These are phyloP conservation scores for Plecturocebus donacophilus DNA, from an alignment of 2,113 vertebrate genomes.

Conservation along the genomic window DNA sequence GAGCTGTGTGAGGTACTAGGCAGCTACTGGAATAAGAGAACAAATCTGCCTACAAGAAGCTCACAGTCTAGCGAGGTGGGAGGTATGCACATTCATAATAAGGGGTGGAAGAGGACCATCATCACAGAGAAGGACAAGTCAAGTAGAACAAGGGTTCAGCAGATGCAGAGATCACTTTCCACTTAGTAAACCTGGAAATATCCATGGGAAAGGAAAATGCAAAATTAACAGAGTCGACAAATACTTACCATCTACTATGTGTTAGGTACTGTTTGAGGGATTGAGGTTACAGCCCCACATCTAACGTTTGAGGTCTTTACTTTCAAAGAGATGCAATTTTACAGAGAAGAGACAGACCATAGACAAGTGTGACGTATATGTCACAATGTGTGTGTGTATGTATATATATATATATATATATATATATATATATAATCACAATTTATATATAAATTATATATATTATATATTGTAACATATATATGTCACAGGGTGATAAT, in stretches of 20 bases:
- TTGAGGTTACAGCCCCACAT: background rate
- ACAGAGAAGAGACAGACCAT: background rate
- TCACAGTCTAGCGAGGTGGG: background rate
- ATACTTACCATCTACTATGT: background rate
- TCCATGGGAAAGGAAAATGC: background rate
- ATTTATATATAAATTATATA: no score
- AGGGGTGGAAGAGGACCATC: background rate
- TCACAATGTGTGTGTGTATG: background rate
- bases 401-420: no score
- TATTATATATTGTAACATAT: no score
- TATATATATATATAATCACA: no score
- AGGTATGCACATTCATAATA: background rate
- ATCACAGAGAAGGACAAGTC: background rate
- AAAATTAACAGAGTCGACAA: background rate
- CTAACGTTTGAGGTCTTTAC: background rate
- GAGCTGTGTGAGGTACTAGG: background rate
- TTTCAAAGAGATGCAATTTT: background rate
- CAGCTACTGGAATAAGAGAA: background rate
- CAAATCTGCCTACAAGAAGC: background rate
- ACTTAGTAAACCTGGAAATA: background rate
- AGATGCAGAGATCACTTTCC: background rate
- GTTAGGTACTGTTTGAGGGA: background rate
- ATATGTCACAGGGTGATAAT: background rate
- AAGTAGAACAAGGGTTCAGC: background rate
- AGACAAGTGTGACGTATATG: background rate